Base-by-base conservation (phyloP, 2,888 invertebrate genomes). In the Bhutanitis thaidina region DNA sequence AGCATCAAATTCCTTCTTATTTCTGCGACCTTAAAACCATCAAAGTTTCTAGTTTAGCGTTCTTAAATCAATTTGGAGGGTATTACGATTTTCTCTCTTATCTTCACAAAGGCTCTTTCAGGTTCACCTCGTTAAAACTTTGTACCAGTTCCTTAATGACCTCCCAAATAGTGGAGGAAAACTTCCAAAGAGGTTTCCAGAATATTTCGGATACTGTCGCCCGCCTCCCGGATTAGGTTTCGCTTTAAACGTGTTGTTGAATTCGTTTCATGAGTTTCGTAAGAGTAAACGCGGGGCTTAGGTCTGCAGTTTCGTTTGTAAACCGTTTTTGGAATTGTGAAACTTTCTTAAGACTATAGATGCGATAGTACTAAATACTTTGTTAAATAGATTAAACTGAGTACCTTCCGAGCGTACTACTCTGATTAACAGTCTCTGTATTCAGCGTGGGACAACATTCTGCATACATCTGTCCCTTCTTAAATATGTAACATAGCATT, bases 71-170 rank as follows among this genome's bases (percentile, higher is more conserved):
- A 51, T 51, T 46, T 37, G 9, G 14, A 40, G 8, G 36, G 40
- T 12, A 46, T 52, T 45, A 43, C 36, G 51, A 43, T 30, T 45
- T 46, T 20, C 15, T 36, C 34, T 34, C 30, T 52, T 52, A 46
- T 52, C 46, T 43, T 39, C 41, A 32, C 25, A 12, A 29, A 20
- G 39, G 12, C 40, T 47, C 12, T 29, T 45, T 50, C 41, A 52
- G 51, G 41, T 52, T 37, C 41, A 30, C 14, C 37, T 46, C 46
- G 45, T 52, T 52, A 52, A 52, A 52, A 52, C 46, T 51, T 51
- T 40, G 45, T 30, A 32, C 44, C 34, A 15, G 20, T 27, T 35
- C 40, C 36, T 16, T 51, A 51, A 52, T 44, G 50, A 44, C 41
- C 36, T 46, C 9, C 41, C 36, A 36, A 46, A 46, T 46, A 41